These are phyloP conservation scores for Hermatobates lingyangjiaoensis DNA, from an alignment of 1,140 invertebrate species.

Conservation along the genomic window DNA sequence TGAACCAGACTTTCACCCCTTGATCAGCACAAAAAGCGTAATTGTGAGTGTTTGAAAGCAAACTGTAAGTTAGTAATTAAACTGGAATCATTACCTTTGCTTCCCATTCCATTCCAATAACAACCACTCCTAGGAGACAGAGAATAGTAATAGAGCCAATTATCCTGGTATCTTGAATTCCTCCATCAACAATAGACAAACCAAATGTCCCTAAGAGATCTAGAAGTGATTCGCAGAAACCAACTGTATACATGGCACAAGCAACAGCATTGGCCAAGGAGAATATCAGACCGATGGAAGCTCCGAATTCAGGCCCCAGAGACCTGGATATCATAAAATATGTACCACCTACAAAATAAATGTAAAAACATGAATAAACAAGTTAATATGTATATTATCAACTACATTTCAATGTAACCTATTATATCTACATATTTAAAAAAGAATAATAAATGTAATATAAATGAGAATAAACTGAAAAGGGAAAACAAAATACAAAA, in stretches of 20 bases:
- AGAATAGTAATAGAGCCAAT: slow-evolving; percentile 61
- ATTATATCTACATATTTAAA: too few relatives aligned
- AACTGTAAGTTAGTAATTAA: not conserved
- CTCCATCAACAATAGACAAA: slow-evolving; percentile 38
- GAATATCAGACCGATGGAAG: slow-evolving; percentile 70
- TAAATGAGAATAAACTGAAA: too few relatives aligned
- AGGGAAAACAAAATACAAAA: too few relatives aligned
- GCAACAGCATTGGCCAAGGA: slow-evolving; percentile 89
- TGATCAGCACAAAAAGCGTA: too few relatives aligned
- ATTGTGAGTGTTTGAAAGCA: too few relatives aligned
- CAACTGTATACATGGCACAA: slow-evolving; percentile 94
- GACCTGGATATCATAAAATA: slow-evolving; percentile 96
- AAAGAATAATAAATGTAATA: too few relatives aligned
- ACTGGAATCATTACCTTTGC: slow-evolving; percentile 37
- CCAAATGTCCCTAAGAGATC: slow-evolving; percentile 35
- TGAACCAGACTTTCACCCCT: too few relatives aligned
- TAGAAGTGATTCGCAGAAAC: slow-evolving; percentile 82
- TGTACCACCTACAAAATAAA: slow-evolving; percentile 54
- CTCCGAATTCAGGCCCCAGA: slow-evolving; percentile 90
- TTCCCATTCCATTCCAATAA: slow-evolving; percentile 82
- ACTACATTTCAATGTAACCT: too few relatives aligned
- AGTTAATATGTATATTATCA: too few relatives aligned
- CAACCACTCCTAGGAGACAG: slow-evolving; percentile 54
- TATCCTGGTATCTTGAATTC: slow-evolving; percentile 32
- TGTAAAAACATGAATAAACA: too few relatives aligned